phyloP scores from a whole-genome alignment of 2,888 invertebrate species.

The Ryuthela nishihirai region DNA sequence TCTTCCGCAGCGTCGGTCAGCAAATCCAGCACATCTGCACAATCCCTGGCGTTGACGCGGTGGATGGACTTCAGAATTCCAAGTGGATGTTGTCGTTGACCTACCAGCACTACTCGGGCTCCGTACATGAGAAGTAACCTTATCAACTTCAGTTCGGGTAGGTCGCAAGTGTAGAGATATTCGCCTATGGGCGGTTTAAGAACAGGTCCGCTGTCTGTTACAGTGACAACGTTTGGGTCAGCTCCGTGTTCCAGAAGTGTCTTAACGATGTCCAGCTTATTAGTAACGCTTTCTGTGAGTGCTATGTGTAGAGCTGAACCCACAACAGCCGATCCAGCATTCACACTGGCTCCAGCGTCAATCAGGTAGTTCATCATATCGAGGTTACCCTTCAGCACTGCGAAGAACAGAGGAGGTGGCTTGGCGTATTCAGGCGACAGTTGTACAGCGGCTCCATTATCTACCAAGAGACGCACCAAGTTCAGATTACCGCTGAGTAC shows the following conservation, averaged over 20 bases:
- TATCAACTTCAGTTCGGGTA: conserved; percentile 64
- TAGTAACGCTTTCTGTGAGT: conserved; percentile 52
- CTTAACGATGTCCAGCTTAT: conserved; percentile 44
- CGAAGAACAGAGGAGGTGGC: conserved; percentile 77
- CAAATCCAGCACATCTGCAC: conserved; percentile 56
- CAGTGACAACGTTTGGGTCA: conserved; percentile 62
- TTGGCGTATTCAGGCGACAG: conserved; percentile 61
- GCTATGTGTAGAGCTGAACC: conserved; percentile 78
- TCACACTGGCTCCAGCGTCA: conserved; percentile 68
- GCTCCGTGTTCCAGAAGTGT: conserved; percentile 53
- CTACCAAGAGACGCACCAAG: conserved; percentile 69
- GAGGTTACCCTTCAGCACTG: conserved; percentile 73
- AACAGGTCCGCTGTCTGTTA: conserved; percentile 61
- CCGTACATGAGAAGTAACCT: conserved; percentile 69
- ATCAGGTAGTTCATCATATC: conserved; percentile 60
- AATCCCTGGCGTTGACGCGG: conserved; percentile 56
- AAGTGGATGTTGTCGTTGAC: conserved; percentile 76
- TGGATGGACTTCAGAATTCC: conserved; percentile 75
- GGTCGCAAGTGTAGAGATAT: conserved; percentile 58
- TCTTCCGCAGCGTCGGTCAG: conserved; percentile 70
- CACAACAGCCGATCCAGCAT: conserved; percentile 72
- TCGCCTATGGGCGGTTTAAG: conserved; percentile 69
- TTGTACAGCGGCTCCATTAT: conserved; percentile 70
- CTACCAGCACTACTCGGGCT: conserved; percentile 62
- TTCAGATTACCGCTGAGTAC: conserved; percentile 69